phyloP scores from a whole-genome alignment of 2,113 vertebrate species.

The Caranx melampygus region DNA sequence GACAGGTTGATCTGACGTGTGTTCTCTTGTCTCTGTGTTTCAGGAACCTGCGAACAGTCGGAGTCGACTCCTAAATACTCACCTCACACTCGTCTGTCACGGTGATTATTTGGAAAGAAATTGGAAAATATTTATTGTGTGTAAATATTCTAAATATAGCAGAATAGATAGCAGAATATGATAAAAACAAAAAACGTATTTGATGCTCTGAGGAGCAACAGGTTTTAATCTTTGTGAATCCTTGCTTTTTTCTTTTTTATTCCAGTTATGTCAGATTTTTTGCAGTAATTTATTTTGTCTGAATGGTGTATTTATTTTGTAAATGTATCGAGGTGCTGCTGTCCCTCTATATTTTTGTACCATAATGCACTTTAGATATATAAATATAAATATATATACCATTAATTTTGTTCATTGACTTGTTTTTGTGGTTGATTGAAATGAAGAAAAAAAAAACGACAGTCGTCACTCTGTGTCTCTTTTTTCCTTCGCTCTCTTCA shows the following conservation, averaged over 20 bases:
- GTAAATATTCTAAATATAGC: constrained; percentile 84
- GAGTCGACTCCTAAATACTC: constrained; percentile 76
- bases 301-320: constrained; percentile 98
- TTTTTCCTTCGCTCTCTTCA: constrained; percentile 23
- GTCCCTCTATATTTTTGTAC: constrained; percentile 96
- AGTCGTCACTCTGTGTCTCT: constrained; percentile 44
- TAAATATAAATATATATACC: constrained; percentile 91
- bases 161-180: constrained; percentile 70
- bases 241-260: constrained; percentile 74
- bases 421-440: constrained; percentile 77
- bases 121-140: constrained; percentile 86
- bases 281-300: constrained; percentile 93
- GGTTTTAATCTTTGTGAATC: constrained; percentile 82
- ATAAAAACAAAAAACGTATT: constrained; percentile 65
- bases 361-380: constrained; percentile 99
- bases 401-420: constrained; percentile 75
- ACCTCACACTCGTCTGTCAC: constrained; percentile 69
- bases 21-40: constrained; percentile 45
- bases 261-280: constrained; percentile 77
- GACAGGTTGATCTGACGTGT: background rate
- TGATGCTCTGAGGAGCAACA: constrained; percentile 70
- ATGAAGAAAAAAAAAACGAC: constrained; percentile 71
- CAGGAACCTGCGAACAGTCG: constrained; percentile 68
- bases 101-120: constrained; percentile 80
- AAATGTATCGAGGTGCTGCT: constrained; percentile 97